Evolutionary conservation across 2,113 vertebrate species (phyloP), one percentile per base, ranked within the genome.

Genomic region (Xenus cinereus): DNA sequence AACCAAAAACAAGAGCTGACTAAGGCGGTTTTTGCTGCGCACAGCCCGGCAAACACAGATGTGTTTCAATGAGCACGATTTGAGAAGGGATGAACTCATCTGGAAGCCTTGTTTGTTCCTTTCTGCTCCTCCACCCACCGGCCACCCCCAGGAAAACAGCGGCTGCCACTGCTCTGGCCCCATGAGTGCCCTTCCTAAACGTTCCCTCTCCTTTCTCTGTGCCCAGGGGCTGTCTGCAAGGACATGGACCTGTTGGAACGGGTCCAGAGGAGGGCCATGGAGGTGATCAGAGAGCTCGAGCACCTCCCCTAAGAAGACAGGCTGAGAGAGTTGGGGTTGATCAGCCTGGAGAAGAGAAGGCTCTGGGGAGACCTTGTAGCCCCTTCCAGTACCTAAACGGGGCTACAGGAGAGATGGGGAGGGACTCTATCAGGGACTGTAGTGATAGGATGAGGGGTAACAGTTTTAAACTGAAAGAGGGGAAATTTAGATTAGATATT

Each of bases 21-120:
- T 92, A 81, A 94, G 78, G 46, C 64, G 0, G 74, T 86, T 97
- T 96, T 92, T 7, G 22, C 87, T 86, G 83, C 8, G 10, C 63
- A 68, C 74, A 95, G 79, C 56, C 53, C 71, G 85, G 54, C 51
- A 96, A 97, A 95, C 74, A 95, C 95, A 97, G 95, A 94, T 92
- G 93, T 84, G 81, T 87, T 95, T 93, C 94, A 80, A 57, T 85
- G 84, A 96, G 68, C 53, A 7, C 1, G 19, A 91, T 93, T 39
- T 87, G 84, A 95, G 84, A 84, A 41, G 56, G 26, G 64, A 95
- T 96, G 92, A 94, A 96, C 95, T 96, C 93, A 96, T 95, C 87
- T 94, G 57, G 75, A 93, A 93, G 93, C 46, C 76, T 96, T 96
- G 90, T 94, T 96, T 96, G 56, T 95, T 94, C 95, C 89, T 94